Evolutionary conservation across 2,113 vertebrate genomes (phyloP).

Genomic region (Etheostoma cragini): DNA sequence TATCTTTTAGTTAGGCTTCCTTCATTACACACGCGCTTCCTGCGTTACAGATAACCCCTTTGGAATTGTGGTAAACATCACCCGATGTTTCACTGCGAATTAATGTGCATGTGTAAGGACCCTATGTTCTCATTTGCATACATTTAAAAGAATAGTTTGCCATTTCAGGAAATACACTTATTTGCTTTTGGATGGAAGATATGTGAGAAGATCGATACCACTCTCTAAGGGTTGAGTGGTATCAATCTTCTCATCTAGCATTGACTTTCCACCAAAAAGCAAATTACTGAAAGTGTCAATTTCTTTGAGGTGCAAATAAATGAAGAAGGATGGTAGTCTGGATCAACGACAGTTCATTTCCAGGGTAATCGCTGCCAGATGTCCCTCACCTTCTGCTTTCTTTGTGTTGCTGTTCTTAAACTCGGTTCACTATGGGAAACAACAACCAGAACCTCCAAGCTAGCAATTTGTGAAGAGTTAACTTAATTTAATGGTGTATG

Average conservation of each 20-base stretch:
- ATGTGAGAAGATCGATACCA: not conserved
- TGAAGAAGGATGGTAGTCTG: too few relatives aligned
- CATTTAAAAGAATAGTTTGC: not conserved
- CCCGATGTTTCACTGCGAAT: slow-evolving; percentile 33
- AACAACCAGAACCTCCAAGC: too few relatives aligned
- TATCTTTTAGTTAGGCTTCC: slow-evolving; percentile 74
- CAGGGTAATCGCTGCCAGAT: too few relatives aligned
- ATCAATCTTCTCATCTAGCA: not conserved
- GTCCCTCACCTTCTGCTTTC: too few relatives aligned
- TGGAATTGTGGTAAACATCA: slow-evolving; percentile 54
- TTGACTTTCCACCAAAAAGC: not conserved
- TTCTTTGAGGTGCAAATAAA: not conserved
- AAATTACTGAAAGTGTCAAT: not conserved
- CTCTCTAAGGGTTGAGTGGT: not conserved
- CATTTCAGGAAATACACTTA: not conserved
- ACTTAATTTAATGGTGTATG: too few relatives aligned
- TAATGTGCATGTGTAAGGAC: not conserved
- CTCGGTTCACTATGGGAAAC: too few relatives aligned
- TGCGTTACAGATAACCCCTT: slow-evolving; percentile 64
- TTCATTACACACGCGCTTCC: slow-evolving; percentile 75
- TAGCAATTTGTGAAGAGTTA: too few relatives aligned
- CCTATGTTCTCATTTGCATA: not conserved
- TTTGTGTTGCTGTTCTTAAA: too few relatives aligned
- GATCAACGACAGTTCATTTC: too few relatives aligned
- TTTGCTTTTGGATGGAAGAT: not conserved